phyloP scores from a whole-genome alignment of 2,797 vertebrate genomes.

The Argentina silus region DNA sequence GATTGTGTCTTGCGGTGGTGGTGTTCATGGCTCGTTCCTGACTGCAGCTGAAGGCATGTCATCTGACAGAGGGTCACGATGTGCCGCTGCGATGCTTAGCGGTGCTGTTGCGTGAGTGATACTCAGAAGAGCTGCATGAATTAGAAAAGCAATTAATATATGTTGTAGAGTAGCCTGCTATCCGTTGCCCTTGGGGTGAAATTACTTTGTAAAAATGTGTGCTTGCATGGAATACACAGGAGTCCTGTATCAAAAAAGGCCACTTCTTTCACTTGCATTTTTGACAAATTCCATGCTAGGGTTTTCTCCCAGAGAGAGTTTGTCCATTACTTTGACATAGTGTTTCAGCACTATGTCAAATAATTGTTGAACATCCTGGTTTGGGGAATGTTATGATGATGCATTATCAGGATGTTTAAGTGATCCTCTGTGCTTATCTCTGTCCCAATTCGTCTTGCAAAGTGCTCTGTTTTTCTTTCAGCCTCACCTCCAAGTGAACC shows the following conservation, averaged over 20 bases:
- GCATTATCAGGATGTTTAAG: conserved; percentile 61
- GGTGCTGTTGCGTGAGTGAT: conserved; percentile 13
- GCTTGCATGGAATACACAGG: too few relatives aligned
- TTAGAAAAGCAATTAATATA: conserved; percentile 48
- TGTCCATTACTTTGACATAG: background rate
- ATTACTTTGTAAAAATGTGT: too few relatives aligned
- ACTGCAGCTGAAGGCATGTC: conserved; percentile 28
- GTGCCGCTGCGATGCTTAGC: conserved; percentile 9
- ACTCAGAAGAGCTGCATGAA: conserved; percentile 14
- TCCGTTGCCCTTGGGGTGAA: too few relatives aligned
- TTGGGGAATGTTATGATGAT: conserved; percentile 65
- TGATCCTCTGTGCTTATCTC: background rate
- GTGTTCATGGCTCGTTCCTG: conserved; percentile 18
- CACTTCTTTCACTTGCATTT: background rate
- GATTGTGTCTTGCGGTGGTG: conserved; percentile 26
- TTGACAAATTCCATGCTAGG: background rate
- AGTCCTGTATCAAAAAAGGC: too few relatives aligned
- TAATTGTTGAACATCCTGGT: conserved; percentile 43
- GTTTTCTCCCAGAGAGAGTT: background rate
- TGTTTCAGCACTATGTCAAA: background rate
- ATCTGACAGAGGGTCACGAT: too few relatives aligned
- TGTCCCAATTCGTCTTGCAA: background rate
- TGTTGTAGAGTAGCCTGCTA: too few relatives aligned
- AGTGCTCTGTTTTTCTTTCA: background rate
- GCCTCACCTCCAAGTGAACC: background rate